Evolutionary conservation across 1,140 invertebrate species (phyloP), one percentile per base, ranked within the genome.

Genomic region (Hyles euphorbiae): DNA sequence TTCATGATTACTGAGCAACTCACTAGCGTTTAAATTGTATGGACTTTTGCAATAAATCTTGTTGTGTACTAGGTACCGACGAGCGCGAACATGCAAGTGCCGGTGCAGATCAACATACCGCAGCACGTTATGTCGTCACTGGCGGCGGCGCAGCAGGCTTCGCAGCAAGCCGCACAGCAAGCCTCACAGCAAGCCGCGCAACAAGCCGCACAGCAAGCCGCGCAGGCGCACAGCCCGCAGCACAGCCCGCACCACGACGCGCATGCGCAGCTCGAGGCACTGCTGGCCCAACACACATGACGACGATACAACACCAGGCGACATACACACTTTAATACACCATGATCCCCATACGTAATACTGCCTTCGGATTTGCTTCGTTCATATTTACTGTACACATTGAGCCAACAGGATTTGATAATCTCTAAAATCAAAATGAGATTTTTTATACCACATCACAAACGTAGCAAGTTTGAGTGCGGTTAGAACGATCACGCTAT

Each of bases 101-200:
- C 88, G 3, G 79, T 90, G 5, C 87, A 90, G 56, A 90, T 90
- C 59, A 89, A 85, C 72, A 83, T 90, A 59, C 88, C 88, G n/a
- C 82, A 82, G 59, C 86, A 90, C 67, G 76, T 90, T 58, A 80
- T 89, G 63, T 64, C 83, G 11, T 84, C 87, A 10, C 71, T 87
- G 53, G 78, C 78, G 32, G 67, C 74, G n/a, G 79, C 77, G 49
- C 82, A 86, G 48, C 68, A 40, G 8, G 36, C 36, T 40, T 40
- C 72, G 33, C 68, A 68, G 46, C 61, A 68, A 43, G 40, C 53
- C 11, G 53, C 58, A 56, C 68, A 50, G 48, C 68, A 40, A 40
- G 36, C 36, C 8, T 40, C 72, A 22, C 68, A 68, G 46, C 61
- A 68, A 43, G 40, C 53, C 10, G 53, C 58, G 54, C 68, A 50